Percentiles rank a stretch among this genome's conserved stretches.
Evolutionary conservation across 1,140 invertebrate species (phyloP).

Genomic region (Pachypeltis micranthus): DNA sequence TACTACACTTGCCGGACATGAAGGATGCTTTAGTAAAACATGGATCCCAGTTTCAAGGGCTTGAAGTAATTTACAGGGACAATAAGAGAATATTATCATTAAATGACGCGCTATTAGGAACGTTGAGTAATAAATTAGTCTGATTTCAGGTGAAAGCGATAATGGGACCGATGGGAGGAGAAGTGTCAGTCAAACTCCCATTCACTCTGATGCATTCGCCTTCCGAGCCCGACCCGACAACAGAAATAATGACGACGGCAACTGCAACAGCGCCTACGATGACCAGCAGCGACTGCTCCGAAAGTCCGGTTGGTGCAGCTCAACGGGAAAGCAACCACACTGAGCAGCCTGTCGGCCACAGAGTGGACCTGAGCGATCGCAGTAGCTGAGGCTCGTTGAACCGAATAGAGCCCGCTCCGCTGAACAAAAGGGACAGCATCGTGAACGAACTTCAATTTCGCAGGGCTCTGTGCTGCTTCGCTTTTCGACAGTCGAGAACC

Average conservation of each 20-base stretch:
- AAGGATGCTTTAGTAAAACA: too few species aligned
- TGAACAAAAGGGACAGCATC: slow-evolving; percentile 13
- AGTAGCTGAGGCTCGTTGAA: slow-evolving; percentile 14
- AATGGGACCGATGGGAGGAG: slow-evolving; percentile 63
- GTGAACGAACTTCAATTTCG: slow-evolving; percentile 18
- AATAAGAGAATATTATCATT: too few species aligned
- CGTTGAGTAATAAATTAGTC: too few species aligned
- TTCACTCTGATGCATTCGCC: slow-evolving; percentile 56
- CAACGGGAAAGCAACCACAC: not conserved
- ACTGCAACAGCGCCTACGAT: slow-evolving; percentile 34
- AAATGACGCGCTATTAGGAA: too few species aligned
- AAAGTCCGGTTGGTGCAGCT: not conserved
- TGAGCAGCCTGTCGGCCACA: not conserved
- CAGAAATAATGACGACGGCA: slow-evolving; percentile 32
- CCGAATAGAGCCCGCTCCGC: not conserved
- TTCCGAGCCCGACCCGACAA: slow-evolving; percentile 34
- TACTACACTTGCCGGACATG: too few species aligned
- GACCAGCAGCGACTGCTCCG: slow-evolving; percentile 23
- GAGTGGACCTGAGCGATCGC: slow-evolving; percentile 8
- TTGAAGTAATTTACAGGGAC: too few species aligned
- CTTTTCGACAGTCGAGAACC: slow-evolving; percentile 1
- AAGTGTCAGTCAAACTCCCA: slow-evolving; percentile 64
- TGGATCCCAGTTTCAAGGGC: too few species aligned
- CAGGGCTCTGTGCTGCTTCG: slow-evolving; percentile 25
- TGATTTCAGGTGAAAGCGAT: slow-evolving; percentile 47